Percentiles rank a stretch among this genome's conserved stretches.
Conservation (phyloP, 2,797 vertebrate genomes). For the Esox lucius region DNA sequence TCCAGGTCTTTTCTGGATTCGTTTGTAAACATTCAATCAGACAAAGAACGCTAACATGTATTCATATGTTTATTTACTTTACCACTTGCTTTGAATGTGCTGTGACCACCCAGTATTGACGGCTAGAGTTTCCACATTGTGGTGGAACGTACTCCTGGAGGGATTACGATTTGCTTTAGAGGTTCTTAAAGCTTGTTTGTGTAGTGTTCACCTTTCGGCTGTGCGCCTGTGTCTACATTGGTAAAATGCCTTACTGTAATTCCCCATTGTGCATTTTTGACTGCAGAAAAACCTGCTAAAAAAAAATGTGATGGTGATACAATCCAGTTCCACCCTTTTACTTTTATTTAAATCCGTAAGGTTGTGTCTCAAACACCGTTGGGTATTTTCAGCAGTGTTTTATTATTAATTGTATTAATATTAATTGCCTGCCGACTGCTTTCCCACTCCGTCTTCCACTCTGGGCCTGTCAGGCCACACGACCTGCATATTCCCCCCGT, state of each 20-base stretch:
- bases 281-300: slow-evolving; percentile 40
- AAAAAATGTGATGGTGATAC: background rate
- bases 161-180: slow-evolving; percentile 46
- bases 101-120: slow-evolving; percentile 71
- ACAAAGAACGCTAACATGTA: slow-evolving; percentile 35
- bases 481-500: slow-evolving; percentile 25
- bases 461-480: slow-evolving; percentile 45
- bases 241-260: slow-evolving; percentile 21
- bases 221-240: slow-evolving; percentile 39
- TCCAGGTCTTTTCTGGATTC: slow-evolving; percentile 50
- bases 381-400: slow-evolving; percentile 8
- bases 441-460: slow-evolving; percentile 40
- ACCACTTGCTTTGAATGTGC: slow-evolving; percentile 54
- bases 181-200: slow-evolving; percentile 49
- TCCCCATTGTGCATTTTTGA: slow-evolving; percentile 30
- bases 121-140: slow-evolving; percentile 51
- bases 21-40: slow-evolving; percentile 72
- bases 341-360: background rate
- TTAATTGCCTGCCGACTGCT: slow-evolving; percentile 3
- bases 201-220: slow-evolving; percentile 44
- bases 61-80: slow-evolving; percentile 52
- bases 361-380: background rate
- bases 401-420: background rate
- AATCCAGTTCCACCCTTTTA: background rate
- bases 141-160: slow-evolving; percentile 31